Base-by-base conservation (phyloP, 2,113 vertebrate genomes). In the Mesocricetus auratus region DNA sequence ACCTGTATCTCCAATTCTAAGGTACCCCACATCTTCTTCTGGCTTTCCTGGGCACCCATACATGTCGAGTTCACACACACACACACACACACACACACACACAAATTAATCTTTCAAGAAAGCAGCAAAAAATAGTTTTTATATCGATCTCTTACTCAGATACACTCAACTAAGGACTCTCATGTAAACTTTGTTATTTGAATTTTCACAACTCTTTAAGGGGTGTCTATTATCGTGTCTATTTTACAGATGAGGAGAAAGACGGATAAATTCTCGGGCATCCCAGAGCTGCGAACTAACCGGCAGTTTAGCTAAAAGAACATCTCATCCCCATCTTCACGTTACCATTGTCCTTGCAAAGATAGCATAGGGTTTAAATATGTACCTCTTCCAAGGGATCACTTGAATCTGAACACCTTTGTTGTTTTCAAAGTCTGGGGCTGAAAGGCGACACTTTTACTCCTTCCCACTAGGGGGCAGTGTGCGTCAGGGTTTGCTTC, bases 391-490 rank as follows among this genome's bases (percentile, higher is more conserved):
- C 62, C 31, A 50, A 77, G 22, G 33, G 17, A 56, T 26, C 19
- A n/a, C 60, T 5, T 74, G 26, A 83, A 77, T 90, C 42, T 87
- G 45, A 85, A 24, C 7, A 26, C 12, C 2, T 26, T 8, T 29
- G 13, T 39, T 33, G 4, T 19, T 71, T 92, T 60, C 58, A 10
- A 5, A 26, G 36, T 93, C 21, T 53, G 16, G 2, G 1, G 9
- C 42, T 56, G 21, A 81, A 24, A 31, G 39, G 81, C n/a, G 75
- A 77, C 60, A 66, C 12, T 96, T 90, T 85, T 50, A 86, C 21
- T 56, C 0, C 0, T 66, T 1, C 11, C 93, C 97, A 96, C 90
- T 24, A 93, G 97, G 91, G 94, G 85, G 93, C 96, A 97, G 92
- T 86, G 26, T 68, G 58, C 79, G 39, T 19, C 93, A 73, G 74